phyloP scores from a whole-genome alignment of 2,888 invertebrate species.

The Ernsta delagoae region DNA sequence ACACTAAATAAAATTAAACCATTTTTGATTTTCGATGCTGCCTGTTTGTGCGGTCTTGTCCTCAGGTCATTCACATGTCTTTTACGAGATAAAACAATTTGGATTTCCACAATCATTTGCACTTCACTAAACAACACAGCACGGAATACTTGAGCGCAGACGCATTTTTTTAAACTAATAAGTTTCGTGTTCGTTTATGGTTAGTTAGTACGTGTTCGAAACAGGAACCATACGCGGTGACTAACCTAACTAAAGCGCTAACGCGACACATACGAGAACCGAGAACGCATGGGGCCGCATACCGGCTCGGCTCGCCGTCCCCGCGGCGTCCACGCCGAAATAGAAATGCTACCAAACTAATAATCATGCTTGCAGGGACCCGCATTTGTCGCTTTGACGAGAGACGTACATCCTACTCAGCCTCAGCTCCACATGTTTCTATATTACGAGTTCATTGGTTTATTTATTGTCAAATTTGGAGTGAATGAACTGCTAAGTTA shows the following conservation, averaged over 20 bases:
- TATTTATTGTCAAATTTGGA: background rate
- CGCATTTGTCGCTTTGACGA: conserved; percentile 42
- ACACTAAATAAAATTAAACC: background rate
- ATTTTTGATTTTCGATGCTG: background rate
- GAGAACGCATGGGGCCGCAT: conserved; percentile 53
- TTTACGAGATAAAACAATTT: background rate
- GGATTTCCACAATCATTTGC: background rate
- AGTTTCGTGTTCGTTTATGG: conserved; percentile 10
- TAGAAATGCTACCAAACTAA: conserved; percentile 59
- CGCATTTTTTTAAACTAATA: background rate
- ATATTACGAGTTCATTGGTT: conserved; percentile 1
- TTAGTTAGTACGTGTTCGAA: conserved; percentile 44
- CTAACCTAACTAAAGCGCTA: conserved; percentile 52
- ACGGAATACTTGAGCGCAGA: conserved; percentile 16
- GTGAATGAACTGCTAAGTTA: no score
- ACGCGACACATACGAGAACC: conserved; percentile 55
- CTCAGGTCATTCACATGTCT: background rate
- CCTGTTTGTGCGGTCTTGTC: background rate
- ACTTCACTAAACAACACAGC: conserved; percentile 26
- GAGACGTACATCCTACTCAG: conserved; percentile 42
- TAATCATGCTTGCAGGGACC: conserved; percentile 21
- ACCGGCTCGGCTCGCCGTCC: conserved; percentile 57
- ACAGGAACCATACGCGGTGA: conserved; percentile 64
- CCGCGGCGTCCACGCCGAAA: conserved; percentile 71
- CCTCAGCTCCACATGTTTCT: conserved; percentile 35